Percentiles rank a stretch among this genome's conserved stretches.
Evolutionary conservation across 2,888 invertebrate species (phyloP).

Genomic region (Bimastos eiseni): DNA sequence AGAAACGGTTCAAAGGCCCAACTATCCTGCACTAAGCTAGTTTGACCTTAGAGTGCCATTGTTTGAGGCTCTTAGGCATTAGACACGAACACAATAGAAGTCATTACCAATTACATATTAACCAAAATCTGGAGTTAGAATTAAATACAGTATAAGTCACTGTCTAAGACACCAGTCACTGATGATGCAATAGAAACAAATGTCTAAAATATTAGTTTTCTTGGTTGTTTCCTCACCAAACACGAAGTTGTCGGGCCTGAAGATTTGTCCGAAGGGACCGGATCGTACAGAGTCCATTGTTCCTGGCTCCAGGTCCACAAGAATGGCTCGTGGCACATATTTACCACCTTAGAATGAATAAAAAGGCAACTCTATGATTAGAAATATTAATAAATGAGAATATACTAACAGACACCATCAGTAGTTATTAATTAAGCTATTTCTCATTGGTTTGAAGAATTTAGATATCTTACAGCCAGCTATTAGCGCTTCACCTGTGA

Average conservation of each 20-base stretch:
- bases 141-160: not conserved
- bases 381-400: not conserved
- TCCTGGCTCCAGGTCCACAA: conserved; percentile 93
- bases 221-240: conserved; percentile 69
- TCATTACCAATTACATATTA: no score
- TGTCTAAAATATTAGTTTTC: not conserved
- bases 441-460: no score
- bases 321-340: conserved; percentile 84
- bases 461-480: no score
- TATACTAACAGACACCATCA: not conserved
- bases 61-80: no score
- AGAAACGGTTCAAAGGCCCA: not conserved
- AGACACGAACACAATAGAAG: no score
- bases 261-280: conserved; percentile 91
- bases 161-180: not conserved
- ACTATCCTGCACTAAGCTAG: not conserved
- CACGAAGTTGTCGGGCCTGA: conserved; percentile 92
- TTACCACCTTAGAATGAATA: conserved; percentile 68
- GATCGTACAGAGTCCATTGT: conserved; percentile 96
- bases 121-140: no score
- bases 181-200: not conserved
- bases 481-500: no score
- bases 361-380: not conserved
- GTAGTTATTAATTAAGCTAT: not conserved
- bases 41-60: not conserved